phyloP scores from a whole-genome alignment of 2,113 vertebrate species.

The Panthera leo region DNA sequence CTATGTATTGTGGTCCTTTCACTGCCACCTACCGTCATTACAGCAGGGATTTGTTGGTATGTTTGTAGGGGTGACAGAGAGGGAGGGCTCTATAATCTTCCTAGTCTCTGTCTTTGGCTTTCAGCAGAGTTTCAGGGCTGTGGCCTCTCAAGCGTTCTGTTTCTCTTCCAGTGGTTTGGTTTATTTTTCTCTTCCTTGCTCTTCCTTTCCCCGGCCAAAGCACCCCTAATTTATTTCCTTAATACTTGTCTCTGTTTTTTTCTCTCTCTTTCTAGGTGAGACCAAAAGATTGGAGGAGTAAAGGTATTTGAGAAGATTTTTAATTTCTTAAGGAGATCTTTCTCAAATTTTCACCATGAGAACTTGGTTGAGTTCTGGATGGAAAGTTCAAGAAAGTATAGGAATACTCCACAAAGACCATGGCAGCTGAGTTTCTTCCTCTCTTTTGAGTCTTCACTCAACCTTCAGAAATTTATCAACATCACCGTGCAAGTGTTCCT shows the following conservation, averaged over 20 bases:
- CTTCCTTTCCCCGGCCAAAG: not conserved
- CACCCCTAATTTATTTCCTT: not conserved
- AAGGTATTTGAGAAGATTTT: not conserved
- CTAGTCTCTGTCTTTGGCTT: not conserved
- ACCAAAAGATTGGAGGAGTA: not conserved
- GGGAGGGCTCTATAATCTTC: not conserved
- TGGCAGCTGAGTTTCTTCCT: not conserved
- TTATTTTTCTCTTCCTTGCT: not conserved
- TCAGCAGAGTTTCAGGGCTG: not conserved
- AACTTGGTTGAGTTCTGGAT: not conserved
- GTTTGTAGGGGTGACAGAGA: not conserved
- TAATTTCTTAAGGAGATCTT: not conserved
- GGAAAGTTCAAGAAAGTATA: not conserved
- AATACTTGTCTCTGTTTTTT: not conserved
- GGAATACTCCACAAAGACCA: not conserved
- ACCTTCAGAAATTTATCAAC: not conserved
- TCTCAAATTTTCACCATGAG: not conserved
- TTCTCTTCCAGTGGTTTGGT: not conserved
- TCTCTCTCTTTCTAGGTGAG: not conserved
- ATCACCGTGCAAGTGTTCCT: too few species aligned
- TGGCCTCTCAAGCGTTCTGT: not conserved
- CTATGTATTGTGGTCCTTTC: not conserved
- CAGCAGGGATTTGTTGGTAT: not conserved
- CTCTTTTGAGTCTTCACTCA: too few species aligned
- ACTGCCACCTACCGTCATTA: not conserved